Conservation (phyloP, 2,888 invertebrate species). For the Cheilosia pagana region DNA sequence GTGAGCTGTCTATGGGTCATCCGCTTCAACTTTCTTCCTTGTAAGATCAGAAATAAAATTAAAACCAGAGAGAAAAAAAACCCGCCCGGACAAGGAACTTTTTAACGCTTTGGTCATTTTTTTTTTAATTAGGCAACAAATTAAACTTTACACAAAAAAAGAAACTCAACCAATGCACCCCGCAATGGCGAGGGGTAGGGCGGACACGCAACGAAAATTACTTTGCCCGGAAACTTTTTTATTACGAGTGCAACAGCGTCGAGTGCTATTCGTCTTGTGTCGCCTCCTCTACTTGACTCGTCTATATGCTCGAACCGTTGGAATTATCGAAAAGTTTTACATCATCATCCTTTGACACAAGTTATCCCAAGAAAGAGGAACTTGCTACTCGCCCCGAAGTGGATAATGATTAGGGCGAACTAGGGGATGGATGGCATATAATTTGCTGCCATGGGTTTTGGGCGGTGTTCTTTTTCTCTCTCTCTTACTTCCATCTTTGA, state of each 20-base stretch:
- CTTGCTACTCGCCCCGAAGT: slow-evolving; percentile 7
- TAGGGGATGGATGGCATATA: slow-evolving; percentile 41
- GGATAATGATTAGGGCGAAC: slow-evolving; percentile 50
- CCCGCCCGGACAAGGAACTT: slow-evolving; percentile 34
- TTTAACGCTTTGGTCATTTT: slow-evolving; percentile 60
- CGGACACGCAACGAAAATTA: slow-evolving; percentile 47
- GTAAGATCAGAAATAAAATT: slow-evolving; percentile 16
- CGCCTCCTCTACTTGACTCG: slow-evolving; percentile 24
- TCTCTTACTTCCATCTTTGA: background rate
- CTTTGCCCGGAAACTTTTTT: slow-evolving; percentile 23
- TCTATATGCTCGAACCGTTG: slow-evolving; percentile 12
- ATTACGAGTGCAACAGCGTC: background rate
- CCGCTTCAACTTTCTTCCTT: slow-evolving; percentile 1
- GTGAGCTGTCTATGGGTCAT: background rate
- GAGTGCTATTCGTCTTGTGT: slow-evolving; percentile 30
- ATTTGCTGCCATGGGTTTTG: slow-evolving; percentile 27
- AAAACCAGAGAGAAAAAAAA: slow-evolving; percentile 12
- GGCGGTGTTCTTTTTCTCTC: background rate
- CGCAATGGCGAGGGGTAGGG: background rate
- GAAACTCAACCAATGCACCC: background rate
- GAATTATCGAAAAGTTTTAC: slow-evolving; percentile 65
- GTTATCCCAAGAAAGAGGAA: slow-evolving; percentile 27
- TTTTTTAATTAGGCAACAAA: slow-evolving; percentile 62
- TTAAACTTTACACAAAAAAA: slow-evolving; percentile 32
- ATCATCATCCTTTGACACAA: slow-evolving; percentile 70